Evolutionary conservation across 2,797 vertebrate species (phyloP).

Genomic region (Sebastolobus altivelis): DNA sequence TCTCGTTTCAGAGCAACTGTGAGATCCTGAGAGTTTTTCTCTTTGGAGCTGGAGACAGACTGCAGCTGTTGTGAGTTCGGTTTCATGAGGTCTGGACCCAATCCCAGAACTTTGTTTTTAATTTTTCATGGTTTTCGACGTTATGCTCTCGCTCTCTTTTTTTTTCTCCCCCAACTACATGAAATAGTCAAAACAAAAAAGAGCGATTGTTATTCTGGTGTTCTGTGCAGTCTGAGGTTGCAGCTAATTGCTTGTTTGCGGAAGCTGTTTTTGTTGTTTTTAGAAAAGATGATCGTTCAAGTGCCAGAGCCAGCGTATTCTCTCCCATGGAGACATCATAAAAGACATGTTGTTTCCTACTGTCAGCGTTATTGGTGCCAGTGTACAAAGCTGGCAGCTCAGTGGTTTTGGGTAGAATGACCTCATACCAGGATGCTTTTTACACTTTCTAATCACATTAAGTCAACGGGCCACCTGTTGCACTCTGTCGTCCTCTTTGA

Average conservation of each 20-base stretch:
- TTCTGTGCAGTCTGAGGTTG: slow-evolving; percentile 47
- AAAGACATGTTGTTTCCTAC: slow-evolving; percentile 46
- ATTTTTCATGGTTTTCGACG: slow-evolving; percentile 67
- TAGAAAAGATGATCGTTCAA: slow-evolving; percentile 35
- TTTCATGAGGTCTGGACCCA: slow-evolving; percentile 79
- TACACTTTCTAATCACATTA: slow-evolving; percentile 20
- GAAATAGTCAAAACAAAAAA: slow-evolving; percentile 38
- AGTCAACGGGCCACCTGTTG: slow-evolving; percentile 46
- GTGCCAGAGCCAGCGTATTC: slow-evolving; percentile 28
- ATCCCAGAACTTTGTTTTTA: slow-evolving; percentile 74
- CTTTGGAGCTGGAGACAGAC: slow-evolving; percentile 49
- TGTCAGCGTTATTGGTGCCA: slow-evolving; percentile 53
- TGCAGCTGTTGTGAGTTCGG: slow-evolving; percentile 79
- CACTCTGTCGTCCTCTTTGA: neutral
- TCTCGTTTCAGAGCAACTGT: slow-evolving; percentile 63
- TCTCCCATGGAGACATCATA: slow-evolving; percentile 15
- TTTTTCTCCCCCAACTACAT: slow-evolving; percentile 40
- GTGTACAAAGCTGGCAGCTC: slow-evolving; percentile 17
- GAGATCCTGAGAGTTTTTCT: slow-evolving; percentile 47
- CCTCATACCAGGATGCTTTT: slow-evolving; percentile 36
- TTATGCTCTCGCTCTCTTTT: slow-evolving; percentile 47
- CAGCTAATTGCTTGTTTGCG: slow-evolving; percentile 54
- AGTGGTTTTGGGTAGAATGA: slow-evolving; percentile 33
- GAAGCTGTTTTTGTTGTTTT: slow-evolving; percentile 52
- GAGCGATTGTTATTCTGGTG: slow-evolving; percentile 40